Evolutionary conservation across 1,140 invertebrate genomes (phyloP).

Genomic region (Drosophila bipectinata): DNA sequence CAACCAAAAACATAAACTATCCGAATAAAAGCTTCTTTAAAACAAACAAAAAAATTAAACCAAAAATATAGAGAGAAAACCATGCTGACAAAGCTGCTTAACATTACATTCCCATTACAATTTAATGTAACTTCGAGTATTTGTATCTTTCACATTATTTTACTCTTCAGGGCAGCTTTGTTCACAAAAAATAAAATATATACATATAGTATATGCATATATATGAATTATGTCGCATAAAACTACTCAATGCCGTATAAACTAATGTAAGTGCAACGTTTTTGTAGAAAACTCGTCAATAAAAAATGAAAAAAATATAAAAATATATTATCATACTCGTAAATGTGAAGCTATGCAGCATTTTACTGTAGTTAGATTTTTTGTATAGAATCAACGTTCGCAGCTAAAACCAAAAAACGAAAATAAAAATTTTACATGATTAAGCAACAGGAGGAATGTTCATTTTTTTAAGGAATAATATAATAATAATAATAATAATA

Average conservation of each 20-base stretch:
- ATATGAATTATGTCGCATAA: slow-evolving; percentile 66
- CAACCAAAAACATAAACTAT: slow-evolving; percentile 48
- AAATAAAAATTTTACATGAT: slow-evolving; percentile 64
- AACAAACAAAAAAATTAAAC: slow-evolving; percentile 21
- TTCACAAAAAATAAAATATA: slow-evolving; percentile 39
- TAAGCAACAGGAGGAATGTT: slow-evolving; percentile 58
- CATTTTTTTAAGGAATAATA: slow-evolving; percentile 67
- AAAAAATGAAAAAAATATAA: slow-evolving; percentile 54
- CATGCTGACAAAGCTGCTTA: slow-evolving; percentile 39
- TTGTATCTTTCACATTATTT: slow-evolving; percentile 20
- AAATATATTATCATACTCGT: slow-evolving; percentile 68
- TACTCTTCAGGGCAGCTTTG: slow-evolving; percentile 51
- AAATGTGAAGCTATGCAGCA: slow-evolving; percentile 73
- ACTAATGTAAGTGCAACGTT: slow-evolving; percentile 58
- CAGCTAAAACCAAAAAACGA: slow-evolving; percentile 51
- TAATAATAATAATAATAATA: slow-evolving; percentile 39
- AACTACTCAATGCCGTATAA: slow-evolving; percentile 69
- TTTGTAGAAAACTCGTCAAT: slow-evolving; percentile 72
- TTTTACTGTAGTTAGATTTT: slow-evolving; percentile 80
- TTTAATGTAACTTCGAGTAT: slow-evolving; percentile 11
- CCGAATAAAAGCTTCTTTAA: slow-evolving; percentile 12
- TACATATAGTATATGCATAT: slow-evolving; percentile 33
- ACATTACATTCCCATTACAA: slow-evolving; percentile 11
- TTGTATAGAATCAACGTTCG: slow-evolving; percentile 72
- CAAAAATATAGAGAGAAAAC: slow-evolving; percentile 14